phyloP scores from a whole-genome alignment of 2,888 invertebrate species.

The Cordilura impudica region DNA sequence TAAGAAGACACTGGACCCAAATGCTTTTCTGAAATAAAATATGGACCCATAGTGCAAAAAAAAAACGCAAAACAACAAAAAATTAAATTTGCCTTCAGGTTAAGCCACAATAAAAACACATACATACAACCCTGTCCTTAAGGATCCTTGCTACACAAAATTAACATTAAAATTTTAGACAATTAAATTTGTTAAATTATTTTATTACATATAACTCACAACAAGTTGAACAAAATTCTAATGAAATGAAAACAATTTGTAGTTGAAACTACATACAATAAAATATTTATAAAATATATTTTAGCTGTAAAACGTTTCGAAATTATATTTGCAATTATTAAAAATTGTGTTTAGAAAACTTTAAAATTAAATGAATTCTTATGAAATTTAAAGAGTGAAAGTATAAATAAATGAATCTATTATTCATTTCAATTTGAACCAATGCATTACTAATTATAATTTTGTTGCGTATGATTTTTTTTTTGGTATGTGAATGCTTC shows the following conservation, averaged over 20 bases:
- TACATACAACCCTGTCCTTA: slow-evolving; percentile 32
- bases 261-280: background rate
- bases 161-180: slow-evolving; percentile 52
- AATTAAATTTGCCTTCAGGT: slow-evolving; percentile 49
- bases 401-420: too few relatives aligned
- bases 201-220: background rate
- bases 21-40: too few relatives aligned
- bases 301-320: background rate
- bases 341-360: background rate
- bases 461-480: background rate
- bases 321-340: background rate
- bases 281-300: background rate
- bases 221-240: background rate
- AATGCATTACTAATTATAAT: background rate
- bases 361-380: background rate
- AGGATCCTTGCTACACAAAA: slow-evolving; percentile 46
- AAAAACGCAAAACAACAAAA: slow-evolving; percentile 12
- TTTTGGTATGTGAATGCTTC: background rate
- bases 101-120: slow-evolving; percentile 7
- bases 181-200: slow-evolving; percentile 27
- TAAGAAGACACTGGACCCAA: too few relatives aligned
- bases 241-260: background rate
- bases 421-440: background rate
- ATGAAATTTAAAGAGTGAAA: background rate
- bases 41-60: background rate